Conservation (phyloP, 2,113 vertebrate species). For the Pionites leucogaster region DNA sequence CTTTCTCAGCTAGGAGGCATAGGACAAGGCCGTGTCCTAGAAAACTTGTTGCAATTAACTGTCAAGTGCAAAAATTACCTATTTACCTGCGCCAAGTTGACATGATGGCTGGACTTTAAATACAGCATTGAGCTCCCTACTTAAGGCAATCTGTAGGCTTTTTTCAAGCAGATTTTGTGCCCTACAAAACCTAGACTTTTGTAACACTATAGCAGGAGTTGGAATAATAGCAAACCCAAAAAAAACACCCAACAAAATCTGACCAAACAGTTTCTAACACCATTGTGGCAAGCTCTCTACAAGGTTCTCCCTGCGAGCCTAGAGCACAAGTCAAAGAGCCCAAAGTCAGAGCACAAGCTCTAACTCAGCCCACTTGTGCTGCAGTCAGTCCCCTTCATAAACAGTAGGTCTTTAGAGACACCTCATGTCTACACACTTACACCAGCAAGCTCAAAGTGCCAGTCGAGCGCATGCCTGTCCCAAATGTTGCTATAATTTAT, state of each 20-base stretch:
- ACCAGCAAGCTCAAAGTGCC: not conserved
- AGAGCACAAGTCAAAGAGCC: not conserved
- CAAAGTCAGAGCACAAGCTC: not conserved
- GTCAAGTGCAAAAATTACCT: not conserved
- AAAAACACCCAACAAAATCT: not conserved
- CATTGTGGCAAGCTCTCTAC: not conserved
- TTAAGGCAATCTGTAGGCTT: not conserved
- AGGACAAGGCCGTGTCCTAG: not conserved
- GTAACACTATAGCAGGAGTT: not conserved
- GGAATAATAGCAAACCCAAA: not conserved
- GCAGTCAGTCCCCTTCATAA: not conserved
- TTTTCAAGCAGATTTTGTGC: not conserved
- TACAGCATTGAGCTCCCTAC: not conserved
- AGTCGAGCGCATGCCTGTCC: not conserved
- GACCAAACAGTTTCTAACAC: not conserved
- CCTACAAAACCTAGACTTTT: not conserved
- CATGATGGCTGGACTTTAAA: not conserved
- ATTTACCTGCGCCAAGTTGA: not conserved
- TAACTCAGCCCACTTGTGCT: rapidly evolving
- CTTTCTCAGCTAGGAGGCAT: not conserved
- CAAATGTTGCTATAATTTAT: not conserved
- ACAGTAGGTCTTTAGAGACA: not conserved
- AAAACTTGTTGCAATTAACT: not conserved
- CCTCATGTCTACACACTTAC: not conserved
- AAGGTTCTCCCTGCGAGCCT: rapidly evolving